Evolutionary conservation across 2,888 invertebrate genomes (phyloP).

Genomic region (Drymonia ruficornis): DNA sequence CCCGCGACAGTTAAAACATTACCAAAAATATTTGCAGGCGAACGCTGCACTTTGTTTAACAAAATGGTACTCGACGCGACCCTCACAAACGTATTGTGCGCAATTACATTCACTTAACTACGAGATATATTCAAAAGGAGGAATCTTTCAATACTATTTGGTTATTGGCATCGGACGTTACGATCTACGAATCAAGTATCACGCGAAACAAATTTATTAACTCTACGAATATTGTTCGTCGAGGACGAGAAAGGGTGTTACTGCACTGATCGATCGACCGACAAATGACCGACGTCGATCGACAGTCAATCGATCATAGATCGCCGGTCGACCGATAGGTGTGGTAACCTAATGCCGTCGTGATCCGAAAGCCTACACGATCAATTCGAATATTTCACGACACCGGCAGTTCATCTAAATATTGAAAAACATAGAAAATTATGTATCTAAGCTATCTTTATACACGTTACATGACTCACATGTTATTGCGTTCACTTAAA

Average conservation of each 20-base stretch:
- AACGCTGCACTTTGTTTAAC: conserved; percentile 60
- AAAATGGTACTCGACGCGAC: conserved; percentile 41
- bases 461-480: conserved; percentile 76
- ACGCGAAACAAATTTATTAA: conserved; percentile 54
- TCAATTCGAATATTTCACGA: conserved; percentile 37
- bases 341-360: no score
- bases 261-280: no score
- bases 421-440: conserved; percentile 80
- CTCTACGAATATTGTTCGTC: conserved; percentile 43
- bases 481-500: conserved; percentile 78
- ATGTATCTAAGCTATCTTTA: conserved; percentile 74
- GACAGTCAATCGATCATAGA: no score
- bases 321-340: no score
- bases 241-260: conserved; percentile 14
- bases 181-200: conserved; percentile 53
- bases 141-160: conserved; percentile 76
- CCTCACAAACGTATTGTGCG: conserved; percentile 68
- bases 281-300: no score
- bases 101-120: conserved; percentile 74
- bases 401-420: conserved; percentile 78
- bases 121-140: conserved; percentile 70
- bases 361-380: conserved; percentile 31
- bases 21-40: conserved; percentile 79
- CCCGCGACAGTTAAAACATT: conserved; percentile 62
- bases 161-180: conserved; percentile 76